phyloP scores from a whole-genome alignment of 1,140 invertebrate genomes.

The Philopotamus ludificatus region DNA sequence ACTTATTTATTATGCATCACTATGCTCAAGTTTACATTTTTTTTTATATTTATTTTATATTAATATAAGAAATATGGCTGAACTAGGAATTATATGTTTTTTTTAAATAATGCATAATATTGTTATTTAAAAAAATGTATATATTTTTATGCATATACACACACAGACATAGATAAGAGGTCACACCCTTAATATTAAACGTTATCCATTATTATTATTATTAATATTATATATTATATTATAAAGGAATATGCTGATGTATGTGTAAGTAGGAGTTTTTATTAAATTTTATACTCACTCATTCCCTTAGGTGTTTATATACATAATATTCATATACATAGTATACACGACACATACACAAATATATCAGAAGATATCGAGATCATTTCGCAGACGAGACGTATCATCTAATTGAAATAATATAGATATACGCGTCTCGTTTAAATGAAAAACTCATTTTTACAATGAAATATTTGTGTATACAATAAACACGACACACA shows the following conservation, averaged over 20 bases:
- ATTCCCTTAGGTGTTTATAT: constrained; percentile 26
- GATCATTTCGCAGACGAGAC: too few species aligned
- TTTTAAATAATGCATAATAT: background rate
- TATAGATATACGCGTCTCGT: too few species aligned
- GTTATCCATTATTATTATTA: constrained; percentile 11
- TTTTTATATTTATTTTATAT: background rate
- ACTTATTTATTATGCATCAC: background rate
- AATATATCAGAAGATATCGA: too few species aligned
- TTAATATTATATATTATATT: constrained; percentile 1
- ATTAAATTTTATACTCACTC: constrained; percentile 39
- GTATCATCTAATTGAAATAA: too few species aligned
- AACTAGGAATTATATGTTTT: background rate
- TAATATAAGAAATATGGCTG: background rate
- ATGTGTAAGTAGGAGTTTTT: constrained; percentile 35
- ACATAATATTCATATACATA: background rate
- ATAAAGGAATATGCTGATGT: constrained; percentile 2
- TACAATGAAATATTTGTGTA: too few species aligned
- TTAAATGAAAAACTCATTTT: too few species aligned
- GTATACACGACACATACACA: too few species aligned
- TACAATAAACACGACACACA: too few species aligned
- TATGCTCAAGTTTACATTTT: background rate
- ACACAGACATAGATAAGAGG: background rate
- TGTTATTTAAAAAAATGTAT: background rate
- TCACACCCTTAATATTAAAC: constrained; percentile 8
- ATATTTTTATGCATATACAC: background rate